phyloP scores from a whole-genome alignment of 2,113 vertebrate genomes.

The Rhea pennata region DNA sequence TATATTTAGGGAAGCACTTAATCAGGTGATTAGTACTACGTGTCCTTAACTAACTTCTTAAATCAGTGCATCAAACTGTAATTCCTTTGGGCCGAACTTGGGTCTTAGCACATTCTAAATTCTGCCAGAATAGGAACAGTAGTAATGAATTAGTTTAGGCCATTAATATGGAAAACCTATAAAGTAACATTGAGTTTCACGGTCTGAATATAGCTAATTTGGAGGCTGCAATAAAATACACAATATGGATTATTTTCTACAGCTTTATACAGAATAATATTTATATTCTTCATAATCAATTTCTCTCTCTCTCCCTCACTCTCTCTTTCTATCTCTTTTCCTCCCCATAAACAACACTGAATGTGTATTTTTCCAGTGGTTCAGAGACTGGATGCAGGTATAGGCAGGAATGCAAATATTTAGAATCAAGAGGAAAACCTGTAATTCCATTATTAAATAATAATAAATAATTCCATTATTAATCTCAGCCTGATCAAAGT shows the following conservation, averaged over 20 bases:
- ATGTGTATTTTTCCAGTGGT: neutral
- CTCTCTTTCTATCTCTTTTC: neutral
- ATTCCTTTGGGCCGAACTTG: neutral
- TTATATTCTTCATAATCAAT: neutral
- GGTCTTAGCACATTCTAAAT: neutral
- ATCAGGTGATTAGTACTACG: neutral
- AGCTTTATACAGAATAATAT: neutral
- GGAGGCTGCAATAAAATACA: neutral
- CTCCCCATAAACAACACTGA: fast-evolving
- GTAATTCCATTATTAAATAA: neutral
- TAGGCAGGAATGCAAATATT: neutral
- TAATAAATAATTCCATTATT: neutral
- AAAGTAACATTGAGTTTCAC: neutral
- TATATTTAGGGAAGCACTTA: neutral
- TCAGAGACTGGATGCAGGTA: neutral
- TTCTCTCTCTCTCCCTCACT: fast-evolving
- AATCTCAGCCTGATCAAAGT: neutral
- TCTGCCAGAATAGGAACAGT: neutral
- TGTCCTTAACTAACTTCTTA: neutral
- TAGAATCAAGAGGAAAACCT: neutral
- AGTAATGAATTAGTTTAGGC: neutral
- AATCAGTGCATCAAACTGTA: neutral
- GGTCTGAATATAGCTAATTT: neutral
- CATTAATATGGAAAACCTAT: neutral
- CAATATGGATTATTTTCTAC: neutral